Evolutionary conservation across 2,113 vertebrate species (phyloP), one percentile per base, ranked within the genome.

Genomic region (Phyllopteryx taeniolatus): DNA sequence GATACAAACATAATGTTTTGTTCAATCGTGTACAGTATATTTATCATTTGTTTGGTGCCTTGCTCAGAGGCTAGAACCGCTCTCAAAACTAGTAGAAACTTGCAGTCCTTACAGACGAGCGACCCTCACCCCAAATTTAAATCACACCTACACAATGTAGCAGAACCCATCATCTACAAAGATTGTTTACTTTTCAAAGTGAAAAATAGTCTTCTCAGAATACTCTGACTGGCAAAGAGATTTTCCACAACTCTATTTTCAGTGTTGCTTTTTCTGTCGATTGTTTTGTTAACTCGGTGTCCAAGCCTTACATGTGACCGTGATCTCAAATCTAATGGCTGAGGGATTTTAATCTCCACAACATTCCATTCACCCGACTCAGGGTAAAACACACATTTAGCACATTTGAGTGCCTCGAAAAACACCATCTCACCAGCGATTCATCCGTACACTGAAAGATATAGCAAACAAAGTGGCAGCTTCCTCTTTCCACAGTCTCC

Each of bases 361-460:
- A 79, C 68, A 77, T 65, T 47, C 20, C 54, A 44, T 73, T 75
- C 56, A 14, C 14, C 12, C 77, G 78, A 83, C 19, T 73, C 72
- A 73, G 12, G 31, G 66, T 14, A 47, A 31, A 75, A 43, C 62
- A 60, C 62, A 77, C 67, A 73, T 46, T 47, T 47, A 46, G 44
- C 63, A 47, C 64, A 14, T 66, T 17, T 63, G 61, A 63, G 44
- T 27, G 11, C 43, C 13, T 14, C 27, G 12, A 46, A 74, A 42
- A 59, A 44, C 47, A 68, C n/a, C 33, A 53, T 49, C 95, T 96
- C 89, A 99, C 98, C 96, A 99, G 91, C 20, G 95, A 93, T 90
- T 97, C 97, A 51, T 96, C 95, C 5, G 96, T 90, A 72, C 98
- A 99, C 76, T 98, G 98, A 88, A 99, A 99, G 69, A 99, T 93